Base-by-base conservation (phyloP, 2,797 vertebrate genomes). In the Vespertilio murinus region DNA sequence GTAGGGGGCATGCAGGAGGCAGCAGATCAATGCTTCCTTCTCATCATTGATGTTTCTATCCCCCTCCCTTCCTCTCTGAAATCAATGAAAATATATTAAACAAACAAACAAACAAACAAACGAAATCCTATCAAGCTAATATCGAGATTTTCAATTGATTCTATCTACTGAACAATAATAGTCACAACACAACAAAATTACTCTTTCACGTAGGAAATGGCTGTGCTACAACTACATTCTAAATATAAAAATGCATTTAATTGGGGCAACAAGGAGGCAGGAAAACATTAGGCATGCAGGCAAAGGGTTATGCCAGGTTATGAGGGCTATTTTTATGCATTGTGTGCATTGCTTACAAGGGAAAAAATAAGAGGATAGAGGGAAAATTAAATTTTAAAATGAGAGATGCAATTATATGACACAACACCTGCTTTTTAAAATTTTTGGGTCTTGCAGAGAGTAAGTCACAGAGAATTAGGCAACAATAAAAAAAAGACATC, bases 231-330 rank as follows among this genome's bases (percentile, higher is more conserved):
- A 93, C 30, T 74, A 70, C 30, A 82, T 80, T 90, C 65, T 90
- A 92, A 88, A 88, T 91, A 81, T 77, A 91, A 92, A 92, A 75
- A 88, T 91, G 38, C 94, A 25, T 94, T 93, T 88, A 82, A 84
- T 94, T 54, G 73, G 38, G 56, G 67, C 33, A 59, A 56, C 5
- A 12, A 38, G 38, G 35, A 87, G 54, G 30, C 54, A 80, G 12
- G 17, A 80, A 94, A 95, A 81, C 38, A 92, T 67, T 79, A 91
- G 28, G 17, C 38, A 52, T 17, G 17, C 20, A 84, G 88, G 33
- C 12, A 35, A 70, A 91, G 52, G 20, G 28, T 59, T 91, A 35
- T 92, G 94, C 23, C 86, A 81, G 10, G 25, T 38, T 74, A 3
- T 83, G 49, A 88, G 56, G 78, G 59, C 61, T 78, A 12, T 40